A percentile compares a stretch with the other conserved stretches of the same genome.
Conservation (phyloP, 1,140 invertebrate species). For the Zaprionus africanus region DNA sequence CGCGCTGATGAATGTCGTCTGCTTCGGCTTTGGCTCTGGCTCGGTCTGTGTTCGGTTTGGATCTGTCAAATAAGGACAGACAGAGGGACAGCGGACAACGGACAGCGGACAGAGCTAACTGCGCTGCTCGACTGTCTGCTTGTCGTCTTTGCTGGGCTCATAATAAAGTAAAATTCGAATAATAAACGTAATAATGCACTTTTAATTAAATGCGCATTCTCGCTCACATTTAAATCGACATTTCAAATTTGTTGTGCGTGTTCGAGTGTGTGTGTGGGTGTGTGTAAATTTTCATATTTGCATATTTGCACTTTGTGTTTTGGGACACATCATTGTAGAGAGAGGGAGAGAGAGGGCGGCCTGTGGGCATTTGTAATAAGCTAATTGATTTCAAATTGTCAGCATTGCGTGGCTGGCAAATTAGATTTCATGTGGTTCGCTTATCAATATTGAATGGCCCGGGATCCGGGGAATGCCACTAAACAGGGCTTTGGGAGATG, state of each 20-base stretch:
- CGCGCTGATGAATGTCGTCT: constrained; percentile 69
- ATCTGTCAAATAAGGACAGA: constrained; percentile 59
- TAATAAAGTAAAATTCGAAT: constrained; percentile 41
- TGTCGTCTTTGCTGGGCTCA: not conserved
- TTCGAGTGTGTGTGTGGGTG: constrained; percentile 42
- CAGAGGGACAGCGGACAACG: not conserved
- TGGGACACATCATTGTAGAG: not conserved
- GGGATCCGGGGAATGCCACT: not conserved
- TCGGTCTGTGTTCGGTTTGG: not conserved
- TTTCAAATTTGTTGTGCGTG: constrained; percentile 44
- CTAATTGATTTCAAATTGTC: constrained; percentile 79
- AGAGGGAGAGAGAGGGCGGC: not conserved
- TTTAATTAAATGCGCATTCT: constrained; percentile 74
- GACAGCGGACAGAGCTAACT: not conserved
- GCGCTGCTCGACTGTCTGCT: constrained; percentile 3
- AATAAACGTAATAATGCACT: constrained; percentile 77
- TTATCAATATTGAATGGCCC: constrained; percentile 61
- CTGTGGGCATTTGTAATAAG: constrained; percentile 67
- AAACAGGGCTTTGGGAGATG: not conserved
- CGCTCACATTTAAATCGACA: constrained; percentile 57
- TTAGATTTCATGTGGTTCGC: constrained; percentile 60
- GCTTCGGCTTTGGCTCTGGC: not conserved
- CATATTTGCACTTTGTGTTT: constrained; percentile 45
- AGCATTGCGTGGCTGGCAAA: constrained; percentile 62
- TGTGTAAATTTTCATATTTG: constrained; percentile 70